Conservation (phyloP, 2,888 invertebrate species). For the Zygogramma bicolorata region DNA sequence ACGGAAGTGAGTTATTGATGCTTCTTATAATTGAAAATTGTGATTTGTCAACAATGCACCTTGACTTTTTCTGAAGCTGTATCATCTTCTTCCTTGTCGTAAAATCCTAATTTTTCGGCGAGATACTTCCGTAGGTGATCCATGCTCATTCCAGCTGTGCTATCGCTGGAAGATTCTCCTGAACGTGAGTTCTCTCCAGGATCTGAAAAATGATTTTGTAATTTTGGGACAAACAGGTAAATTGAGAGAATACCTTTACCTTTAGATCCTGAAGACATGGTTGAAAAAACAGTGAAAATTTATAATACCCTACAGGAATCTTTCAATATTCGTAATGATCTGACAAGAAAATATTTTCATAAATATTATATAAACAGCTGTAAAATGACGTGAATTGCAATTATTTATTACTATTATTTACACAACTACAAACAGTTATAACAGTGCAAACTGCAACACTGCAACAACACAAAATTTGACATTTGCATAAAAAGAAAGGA, state of each 20-base stretch:
- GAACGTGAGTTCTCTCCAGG: neutral
- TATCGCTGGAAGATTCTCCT: conserved; percentile 9
- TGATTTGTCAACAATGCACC: no score
- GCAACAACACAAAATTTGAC: no score
- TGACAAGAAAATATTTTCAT: no score
- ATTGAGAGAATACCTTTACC: conserved; percentile 15
- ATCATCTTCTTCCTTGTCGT: conserved; percentile 64
- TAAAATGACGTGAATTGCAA: no score
- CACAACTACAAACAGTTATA: no score
- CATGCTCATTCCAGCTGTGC: conserved; percentile 65
- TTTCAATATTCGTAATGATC: no score
- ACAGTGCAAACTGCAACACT: no score
- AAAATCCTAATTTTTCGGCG: conserved; percentile 74
- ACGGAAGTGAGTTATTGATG: no score
- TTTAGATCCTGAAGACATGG: neutral
- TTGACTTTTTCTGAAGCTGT: conserved; percentile 57
- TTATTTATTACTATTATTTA: no score
- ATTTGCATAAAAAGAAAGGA: no score
- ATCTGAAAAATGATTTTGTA: conserved; percentile 14
- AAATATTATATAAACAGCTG: no score
- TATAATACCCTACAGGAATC: conserved; percentile 8
- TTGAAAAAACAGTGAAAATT: conserved; percentile 9
- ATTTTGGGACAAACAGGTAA: neutral
- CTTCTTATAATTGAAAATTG: neutral
- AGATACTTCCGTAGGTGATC: conserved; percentile 76